Conservation (phyloP, 2,888 invertebrate genomes). For the Lumbricus terrestris region DNA sequence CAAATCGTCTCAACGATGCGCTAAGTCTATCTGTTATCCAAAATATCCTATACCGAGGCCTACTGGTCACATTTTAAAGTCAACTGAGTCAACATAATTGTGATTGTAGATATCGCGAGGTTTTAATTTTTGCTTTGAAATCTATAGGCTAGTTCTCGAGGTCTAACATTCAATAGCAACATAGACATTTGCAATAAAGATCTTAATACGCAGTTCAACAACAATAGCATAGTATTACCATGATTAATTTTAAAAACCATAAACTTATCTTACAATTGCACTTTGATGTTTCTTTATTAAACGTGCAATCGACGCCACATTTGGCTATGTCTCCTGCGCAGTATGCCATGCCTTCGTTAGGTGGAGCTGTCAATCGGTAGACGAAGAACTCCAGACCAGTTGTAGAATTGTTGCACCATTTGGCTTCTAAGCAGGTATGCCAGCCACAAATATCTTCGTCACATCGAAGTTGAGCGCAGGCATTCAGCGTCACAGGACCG, state of each 20-base stretch:
- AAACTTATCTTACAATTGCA: constrained; percentile 3
- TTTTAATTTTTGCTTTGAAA: no score
- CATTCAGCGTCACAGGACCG: not conserved
- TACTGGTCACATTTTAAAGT: no score
- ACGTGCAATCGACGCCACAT: not conserved
- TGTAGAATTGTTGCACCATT: not conserved
- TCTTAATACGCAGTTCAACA: not conserved
- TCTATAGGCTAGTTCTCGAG: no score
- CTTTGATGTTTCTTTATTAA: not conserved
- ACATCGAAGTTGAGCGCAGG: not conserved
- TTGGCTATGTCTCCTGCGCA: not conserved
- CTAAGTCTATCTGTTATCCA: no score
- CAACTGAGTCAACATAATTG: no score
- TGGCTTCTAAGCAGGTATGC: not conserved
- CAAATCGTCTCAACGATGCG: not conserved
- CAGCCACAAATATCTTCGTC: not conserved
- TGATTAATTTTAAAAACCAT: not conserved
- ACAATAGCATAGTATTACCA: not conserved
- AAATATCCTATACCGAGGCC: no score
- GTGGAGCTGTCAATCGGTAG: not conserved
- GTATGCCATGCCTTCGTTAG: not conserved
- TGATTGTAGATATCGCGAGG: no score
- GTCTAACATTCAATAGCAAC: not conserved
- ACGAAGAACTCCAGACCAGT: not conserved
- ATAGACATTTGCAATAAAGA: not conserved